Conservation (phyloP, 2,113 vertebrate species). For the Thamnophis sirtalis region DNA sequence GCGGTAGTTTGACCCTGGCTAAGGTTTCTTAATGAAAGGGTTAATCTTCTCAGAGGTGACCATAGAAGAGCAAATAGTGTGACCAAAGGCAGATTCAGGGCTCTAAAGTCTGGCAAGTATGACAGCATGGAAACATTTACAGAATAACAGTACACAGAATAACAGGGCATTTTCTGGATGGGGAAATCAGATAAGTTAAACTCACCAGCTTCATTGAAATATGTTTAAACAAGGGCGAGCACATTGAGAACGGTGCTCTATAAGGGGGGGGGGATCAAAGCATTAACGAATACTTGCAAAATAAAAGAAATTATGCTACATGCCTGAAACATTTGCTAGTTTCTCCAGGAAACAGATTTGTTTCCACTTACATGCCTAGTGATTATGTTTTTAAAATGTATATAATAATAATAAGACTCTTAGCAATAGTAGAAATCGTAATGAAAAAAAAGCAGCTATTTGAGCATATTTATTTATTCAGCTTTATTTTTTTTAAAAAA, state of each 20-base stretch:
- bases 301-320: slow-evolving; percentile 46
- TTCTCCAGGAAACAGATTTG: slow-evolving; percentile 8
- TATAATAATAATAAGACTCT: background rate
- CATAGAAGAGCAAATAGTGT: slow-evolving; percentile 96
- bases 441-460: background rate
- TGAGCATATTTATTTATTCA: background rate
- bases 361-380: background rate
- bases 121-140: slow-evolving; percentile 84
- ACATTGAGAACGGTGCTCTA: slow-evolving; percentile 38
- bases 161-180: slow-evolving; percentile 72
- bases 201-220: slow-evolving; percentile 54
- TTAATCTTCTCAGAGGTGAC: slow-evolving; percentile 99
- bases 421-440: background rate
- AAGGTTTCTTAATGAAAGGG: slow-evolving; percentile 98
- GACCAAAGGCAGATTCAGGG: slow-evolving; percentile 98
- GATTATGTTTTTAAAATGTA: background rate
- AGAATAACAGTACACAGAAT: slow-evolving; percentile 78
- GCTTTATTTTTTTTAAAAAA: background rate
- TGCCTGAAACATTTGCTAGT: slow-evolving; percentile 26
- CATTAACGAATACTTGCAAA: slow-evolving; percentile 40
- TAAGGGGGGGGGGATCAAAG: slow-evolving; percentile 45
- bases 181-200: slow-evolving; percentile 64
- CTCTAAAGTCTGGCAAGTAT: slow-evolving; percentile 80
- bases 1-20: slow-evolving; percentile 92
- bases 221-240: slow-evolving; percentile 50